Conservation (phyloP, 2,888 invertebrate species). For the Cryptosula pallasiana region DNA sequence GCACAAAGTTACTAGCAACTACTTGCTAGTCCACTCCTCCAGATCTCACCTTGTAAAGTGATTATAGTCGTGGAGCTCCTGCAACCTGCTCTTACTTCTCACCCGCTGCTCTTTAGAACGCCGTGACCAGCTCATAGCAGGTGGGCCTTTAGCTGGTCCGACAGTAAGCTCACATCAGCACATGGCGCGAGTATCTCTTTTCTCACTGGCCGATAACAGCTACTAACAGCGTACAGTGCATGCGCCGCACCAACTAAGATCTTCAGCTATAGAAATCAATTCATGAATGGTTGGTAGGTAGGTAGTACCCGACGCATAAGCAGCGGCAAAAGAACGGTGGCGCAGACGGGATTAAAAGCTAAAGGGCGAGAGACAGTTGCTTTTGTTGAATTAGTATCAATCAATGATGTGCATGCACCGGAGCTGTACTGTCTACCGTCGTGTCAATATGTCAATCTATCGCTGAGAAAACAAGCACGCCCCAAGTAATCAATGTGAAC, state of each 20-base stretch:
- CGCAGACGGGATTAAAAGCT: too few relatives aligned
- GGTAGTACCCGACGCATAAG: too few relatives aligned
- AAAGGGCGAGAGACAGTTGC: too few relatives aligned
- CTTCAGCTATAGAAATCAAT: not conserved
- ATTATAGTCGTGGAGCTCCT: constrained; percentile 14
- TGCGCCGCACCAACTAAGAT: not conserved
- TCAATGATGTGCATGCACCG: too few relatives aligned
- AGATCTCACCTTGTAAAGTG: constrained; percentile 9
- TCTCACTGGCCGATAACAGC: not conserved
- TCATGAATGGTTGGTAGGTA: not conserved
- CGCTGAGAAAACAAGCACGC: too few relatives aligned
- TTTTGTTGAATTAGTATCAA: too few relatives aligned
- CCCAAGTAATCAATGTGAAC: too few relatives aligned
- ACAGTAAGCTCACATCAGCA: not conserved
- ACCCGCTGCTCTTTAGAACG: not conserved
- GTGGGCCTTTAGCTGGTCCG: not conserved
- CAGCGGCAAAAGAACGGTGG: too few relatives aligned
- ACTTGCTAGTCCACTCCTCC: too few relatives aligned
- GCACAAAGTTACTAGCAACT: too few relatives aligned
- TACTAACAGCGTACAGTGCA: not conserved
- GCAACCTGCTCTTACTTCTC: constrained; percentile 1
- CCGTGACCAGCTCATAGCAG: not conserved
- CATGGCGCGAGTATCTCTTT: not conserved
- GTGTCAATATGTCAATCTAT: too few relatives aligned
- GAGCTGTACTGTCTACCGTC: too few relatives aligned